Evolutionary conservation across 2,888 invertebrate genomes (phyloP), one percentile per base, ranked within the genome.

Genomic region (Mechanitis mazaeus): DNA sequence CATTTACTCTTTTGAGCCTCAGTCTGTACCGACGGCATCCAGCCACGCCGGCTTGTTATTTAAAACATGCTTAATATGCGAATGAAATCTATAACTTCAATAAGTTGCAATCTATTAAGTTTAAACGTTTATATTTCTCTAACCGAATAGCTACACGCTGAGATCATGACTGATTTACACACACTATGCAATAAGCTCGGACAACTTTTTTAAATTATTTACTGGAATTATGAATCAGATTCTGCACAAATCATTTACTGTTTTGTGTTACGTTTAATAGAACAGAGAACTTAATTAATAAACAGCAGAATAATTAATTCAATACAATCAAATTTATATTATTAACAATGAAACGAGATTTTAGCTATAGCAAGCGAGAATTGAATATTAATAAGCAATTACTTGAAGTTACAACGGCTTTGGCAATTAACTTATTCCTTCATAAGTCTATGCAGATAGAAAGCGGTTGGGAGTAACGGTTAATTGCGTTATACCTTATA

Each of bases 401-500:
- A 47, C 28, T 11, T 6, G n/a, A 47, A 47, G 47, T 47, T 20
- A 47, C 47, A 61, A 64, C 57, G 42, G 60, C 63, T 64, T 64
- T 65, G 64, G 70, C 66, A 73, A 71, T 72, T 73, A 71, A 69
- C 70, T 69, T 70, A 74, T 74, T 72, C 72, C 72, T 72, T 72
- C 72, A 73, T 73, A 68, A 74, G 74, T 73, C 72, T 75, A 77
- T 78, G 76, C 75, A 77, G 78, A 80, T 75, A 76, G 73, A 75
- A 74, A 80, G 81, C 80, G 78, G 85, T 83, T 83, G 82, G 76
- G 72, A 79, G 77, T 87, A 88, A 88, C 89, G 84, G 89, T 84
- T 78, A 76, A 80, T 79, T 76, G 80, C 81, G 78, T 77, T 79
- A 79, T 80, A 80, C 87, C 88, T 80, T 88, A 86, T 88, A 86